These are phyloP conservation scores for Pecten maximus DNA, from an alignment of 2,888 invertebrate genomes.

Conservation along the genomic window DNA sequence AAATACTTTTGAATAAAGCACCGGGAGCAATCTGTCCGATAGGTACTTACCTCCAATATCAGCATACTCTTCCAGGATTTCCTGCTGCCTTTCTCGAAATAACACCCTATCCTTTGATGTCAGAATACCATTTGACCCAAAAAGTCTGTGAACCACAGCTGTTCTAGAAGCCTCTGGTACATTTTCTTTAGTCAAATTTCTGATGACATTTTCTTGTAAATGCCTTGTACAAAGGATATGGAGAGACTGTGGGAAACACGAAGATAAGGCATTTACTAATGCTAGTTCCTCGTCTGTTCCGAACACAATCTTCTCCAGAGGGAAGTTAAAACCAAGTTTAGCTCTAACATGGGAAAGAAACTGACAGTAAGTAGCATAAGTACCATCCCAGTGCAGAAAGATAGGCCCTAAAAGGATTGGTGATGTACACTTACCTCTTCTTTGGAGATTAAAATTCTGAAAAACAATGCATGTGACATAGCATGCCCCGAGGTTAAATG, in stretches of 20 bases:
- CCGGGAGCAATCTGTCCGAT: not conserved
- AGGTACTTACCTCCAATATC: not conserved
- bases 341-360: slow-evolving; percentile 11
- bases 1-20: slow-evolving; percentile 37
- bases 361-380: slow-evolving; percentile 41
- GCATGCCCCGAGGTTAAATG: no score
- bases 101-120: not conserved
- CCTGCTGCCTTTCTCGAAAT: slow-evolving; percentile 6
- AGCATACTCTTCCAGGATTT: slow-evolving; percentile 36
- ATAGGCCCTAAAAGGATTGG: slow-evolving; percentile 42
- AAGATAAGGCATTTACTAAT: slow-evolving; percentile 45
- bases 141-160: not conserved
- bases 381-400: slow-evolving; percentile 43
- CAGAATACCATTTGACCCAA: slow-evolving; percentile 31
- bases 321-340: not conserved
- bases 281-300: slow-evolving; percentile 55
- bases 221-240: slow-evolving; percentile 55
- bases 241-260: slow-evolving; percentile 38
- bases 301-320: slow-evolving; percentile 36
- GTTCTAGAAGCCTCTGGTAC: slow-evolving; percentile 21
- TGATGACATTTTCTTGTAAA: slow-evolving; percentile 46
- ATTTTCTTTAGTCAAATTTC: not conserved
- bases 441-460: slow-evolving; percentile 6
- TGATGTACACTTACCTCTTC: not conserved
- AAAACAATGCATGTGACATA: not conserved